A percentile compares a stretch with the other conserved stretches of the same genome.
These are phyloP conservation scores for Hermaeophaga mercurialis DNA, from an alignment of 2,888 invertebrate species.

Conservation along the genomic window DNA sequence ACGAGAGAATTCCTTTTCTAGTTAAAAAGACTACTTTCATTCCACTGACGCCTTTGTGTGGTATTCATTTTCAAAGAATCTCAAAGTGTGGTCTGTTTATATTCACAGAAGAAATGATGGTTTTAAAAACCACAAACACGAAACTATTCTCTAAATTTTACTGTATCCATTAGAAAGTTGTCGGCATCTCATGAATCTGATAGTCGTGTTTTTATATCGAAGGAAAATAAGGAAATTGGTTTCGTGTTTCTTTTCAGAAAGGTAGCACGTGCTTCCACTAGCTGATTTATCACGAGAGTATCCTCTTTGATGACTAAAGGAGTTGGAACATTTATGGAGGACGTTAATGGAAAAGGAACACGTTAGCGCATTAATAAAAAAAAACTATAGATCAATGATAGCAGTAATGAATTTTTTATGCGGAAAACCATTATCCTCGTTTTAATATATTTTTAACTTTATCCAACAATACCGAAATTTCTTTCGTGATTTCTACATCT, in stretches of 20 bases:
- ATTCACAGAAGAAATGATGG: no score
- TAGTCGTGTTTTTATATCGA: background rate
- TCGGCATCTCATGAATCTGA: background rate
- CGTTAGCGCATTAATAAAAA: constrained; percentile 9
- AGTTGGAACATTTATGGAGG: constrained; percentile 11
- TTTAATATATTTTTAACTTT: no score
- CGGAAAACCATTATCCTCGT: no score
- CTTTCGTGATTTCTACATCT: no score
- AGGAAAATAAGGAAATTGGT: constrained; percentile 7
- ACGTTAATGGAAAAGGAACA: constrained; percentile 1
- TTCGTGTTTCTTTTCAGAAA: constrained; percentile 4
- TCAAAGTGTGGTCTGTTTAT: no score
- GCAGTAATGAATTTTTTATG: no score
- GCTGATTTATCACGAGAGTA: constrained; percentile 3
- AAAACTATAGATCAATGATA: no score
- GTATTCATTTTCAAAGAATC: no score
- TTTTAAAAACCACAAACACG: background rate
- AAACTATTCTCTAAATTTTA: background rate
- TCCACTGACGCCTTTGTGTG: no score
- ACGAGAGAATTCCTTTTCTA: no score
- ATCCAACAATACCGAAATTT: no score
- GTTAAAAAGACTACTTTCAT: no score
- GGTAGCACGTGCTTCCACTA: constrained; percentile 8
- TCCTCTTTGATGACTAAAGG: constrained; percentile 7
- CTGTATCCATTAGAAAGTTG: background rate